Base-by-base conservation (phyloP, 1,140 invertebrate genomes). In the Dendroctonus ponderosae region DNA sequence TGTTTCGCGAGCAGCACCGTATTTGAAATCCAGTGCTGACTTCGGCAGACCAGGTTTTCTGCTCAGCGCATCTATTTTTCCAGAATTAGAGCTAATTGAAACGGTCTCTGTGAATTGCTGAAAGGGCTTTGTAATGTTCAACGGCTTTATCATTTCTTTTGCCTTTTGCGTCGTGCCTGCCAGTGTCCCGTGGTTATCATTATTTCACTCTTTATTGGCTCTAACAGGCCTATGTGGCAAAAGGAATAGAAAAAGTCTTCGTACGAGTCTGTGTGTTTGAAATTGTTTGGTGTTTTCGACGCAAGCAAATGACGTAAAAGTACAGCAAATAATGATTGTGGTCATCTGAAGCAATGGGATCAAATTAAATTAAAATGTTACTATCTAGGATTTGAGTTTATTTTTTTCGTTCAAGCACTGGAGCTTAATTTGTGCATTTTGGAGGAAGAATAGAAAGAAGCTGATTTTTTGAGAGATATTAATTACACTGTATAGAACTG, bases 41-140 rank as follows among this genome's bases (percentile, higher is more conserved):
- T 53, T 62, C 54, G 66, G 50, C 56, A 57, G 57, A 46, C 44
- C 44, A 8, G 52, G 14, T 63, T 52, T 15, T 26, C 38, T 63
- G 42, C 40, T 44, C 8, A 6, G 26, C 26, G 26, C 26, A 26
- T 52, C 53, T 12, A 39, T 38, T 38, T 44, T 14, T 53, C n/a
- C 53, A 38, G 50, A 53, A 41, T 40, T 49, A 52, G 46, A 52
- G 49, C 46, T 54, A 54, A 54, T 54, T 54, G 48, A 56, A 44
- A 43, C 41, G 41, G 38, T 40, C 52, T 11, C 38, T 3, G 43
- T 43, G 53, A 56, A 42, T 44, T 44, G 48, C 12, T 37, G 48
- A 41, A 54, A 44, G 26, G 44, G 37, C 41, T 59, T 44, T 15
- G 44, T 59, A 37, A 59, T 46, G 38, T 8, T 12, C 40, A 11